phyloP scores from a whole-genome alignment of 2,797 vertebrate species.

The Pseudochromis fuscus region DNA sequence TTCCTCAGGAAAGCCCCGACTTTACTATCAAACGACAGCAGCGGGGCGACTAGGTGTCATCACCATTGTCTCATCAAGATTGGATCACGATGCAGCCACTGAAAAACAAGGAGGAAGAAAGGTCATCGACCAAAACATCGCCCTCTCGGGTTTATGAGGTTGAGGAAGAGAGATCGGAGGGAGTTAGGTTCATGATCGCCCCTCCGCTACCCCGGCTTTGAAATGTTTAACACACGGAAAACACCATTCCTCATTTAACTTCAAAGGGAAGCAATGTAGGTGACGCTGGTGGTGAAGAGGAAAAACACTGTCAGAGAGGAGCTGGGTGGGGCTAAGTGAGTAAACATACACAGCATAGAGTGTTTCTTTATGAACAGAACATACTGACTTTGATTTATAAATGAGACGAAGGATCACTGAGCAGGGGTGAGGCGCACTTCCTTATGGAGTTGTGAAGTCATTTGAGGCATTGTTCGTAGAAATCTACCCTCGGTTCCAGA shows the following conservation, averaged over 20 bases:
- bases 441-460: constrained; percentile 39
- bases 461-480: constrained; percentile 36
- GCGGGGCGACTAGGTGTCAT: constrained; percentile 66
- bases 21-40: constrained; percentile 76
- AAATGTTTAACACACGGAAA: constrained; percentile 69
- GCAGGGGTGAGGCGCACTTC: constrained; percentile 35
- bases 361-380: constrained; percentile 64
- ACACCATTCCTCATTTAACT: constrained; percentile 61
- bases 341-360: constrained; percentile 54
- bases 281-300: constrained; percentile 47
- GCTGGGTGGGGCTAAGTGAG: constrained; percentile 15
- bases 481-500: constrained; percentile 11
- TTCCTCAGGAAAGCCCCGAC: constrained; percentile 75
- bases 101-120: constrained; percentile 50
- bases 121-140: constrained; percentile 48
- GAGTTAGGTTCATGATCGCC: constrained; percentile 52
- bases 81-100: constrained; percentile 57
- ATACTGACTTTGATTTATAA: constrained; percentile 52
- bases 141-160: constrained; percentile 54
- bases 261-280: constrained; percentile 71
- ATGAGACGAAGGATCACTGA: constrained; percentile 43
- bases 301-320: constrained; percentile 67
- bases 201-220: constrained; percentile 47
- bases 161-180: constrained; percentile 18
- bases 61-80: constrained; percentile 62